Evolutionary conservation across 1,140 invertebrate genomes (phyloP).

Genomic region (Reticulitermes speratus): DNA sequence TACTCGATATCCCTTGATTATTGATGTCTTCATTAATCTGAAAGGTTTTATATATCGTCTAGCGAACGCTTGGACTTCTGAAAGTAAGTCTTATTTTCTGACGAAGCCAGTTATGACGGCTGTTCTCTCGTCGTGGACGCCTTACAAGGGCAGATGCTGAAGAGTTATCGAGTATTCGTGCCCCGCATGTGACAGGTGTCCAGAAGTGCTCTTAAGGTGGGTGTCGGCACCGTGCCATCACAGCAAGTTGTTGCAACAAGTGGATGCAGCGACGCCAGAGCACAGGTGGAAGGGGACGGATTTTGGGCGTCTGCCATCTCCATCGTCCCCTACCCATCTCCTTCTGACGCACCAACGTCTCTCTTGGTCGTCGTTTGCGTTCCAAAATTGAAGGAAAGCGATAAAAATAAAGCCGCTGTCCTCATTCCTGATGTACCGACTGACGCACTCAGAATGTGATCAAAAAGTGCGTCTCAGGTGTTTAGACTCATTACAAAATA

Average conservation of each 20-base stretch:
- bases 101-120: no score
- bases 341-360: not conserved
- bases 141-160: not conserved
- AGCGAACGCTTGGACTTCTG: no score
- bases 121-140: no score
- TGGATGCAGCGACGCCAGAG: not conserved
- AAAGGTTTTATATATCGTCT: no score
- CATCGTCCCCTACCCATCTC: not conserved
- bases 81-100: no score
- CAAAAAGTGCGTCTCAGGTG: not conserved
- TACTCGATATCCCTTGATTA: no score
- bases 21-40: no score
- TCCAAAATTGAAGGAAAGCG: not conserved
- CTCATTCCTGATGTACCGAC: not conserved
- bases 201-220: not conserved
- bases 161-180: not conserved
- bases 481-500: no score
- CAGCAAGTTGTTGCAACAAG: conserved; percentile 23
- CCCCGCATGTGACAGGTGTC: not conserved
- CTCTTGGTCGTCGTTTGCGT: not conserved
- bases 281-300: not conserved
- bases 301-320: conserved; percentile 5
- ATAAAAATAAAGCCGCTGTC: not conserved
- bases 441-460: not conserved
- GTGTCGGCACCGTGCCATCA: conserved; percentile 10